Conservation (phyloP, 2,888 invertebrate species). For the Cephalotes varians region DNA sequence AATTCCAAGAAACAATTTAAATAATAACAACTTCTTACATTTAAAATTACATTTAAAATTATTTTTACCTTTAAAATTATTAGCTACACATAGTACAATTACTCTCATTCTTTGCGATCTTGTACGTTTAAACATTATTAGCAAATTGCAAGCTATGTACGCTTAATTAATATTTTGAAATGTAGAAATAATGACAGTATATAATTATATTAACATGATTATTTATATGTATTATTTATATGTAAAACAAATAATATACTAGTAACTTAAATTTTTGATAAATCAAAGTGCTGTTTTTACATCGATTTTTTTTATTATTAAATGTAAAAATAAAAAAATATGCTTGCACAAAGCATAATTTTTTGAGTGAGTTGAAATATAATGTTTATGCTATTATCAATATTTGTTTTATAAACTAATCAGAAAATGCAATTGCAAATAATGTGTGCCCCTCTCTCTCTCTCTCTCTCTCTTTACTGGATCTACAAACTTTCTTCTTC, state of each 20-base stretch:
- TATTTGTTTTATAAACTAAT: conserved; percentile 1
- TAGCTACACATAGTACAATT: not conserved
- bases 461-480: too few relatives aligned
- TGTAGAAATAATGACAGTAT: not conserved
- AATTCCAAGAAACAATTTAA: conserved; percentile 8
- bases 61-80: conserved; percentile 2
- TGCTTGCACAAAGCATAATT: not conserved
- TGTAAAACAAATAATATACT: not conserved
- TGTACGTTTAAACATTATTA: conserved; percentile 18
- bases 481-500: conserved; percentile 34
- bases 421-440: conserved; percentile 23
- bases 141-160: conserved; percentile 29
- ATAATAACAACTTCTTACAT: conserved; percentile 10
- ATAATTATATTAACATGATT: not conserved
- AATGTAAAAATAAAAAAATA: conserved; percentile 11
- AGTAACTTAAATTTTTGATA: not conserved
- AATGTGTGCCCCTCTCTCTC: conserved; percentile 22
- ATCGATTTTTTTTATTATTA: not conserved
- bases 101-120: not conserved
- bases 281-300: not conserved
- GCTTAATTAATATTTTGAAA: not conserved
- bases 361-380: not conserved
- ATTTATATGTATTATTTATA: too few relatives aligned
- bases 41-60: conserved; percentile 11
- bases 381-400: not conserved